Percentiles rank a stretch among this genome's conserved stretches.
These are phyloP conservation scores for Scortum barcoo DNA, from an alignment of 2,113 vertebrate genomes.

Conservation along the genomic window DNA sequence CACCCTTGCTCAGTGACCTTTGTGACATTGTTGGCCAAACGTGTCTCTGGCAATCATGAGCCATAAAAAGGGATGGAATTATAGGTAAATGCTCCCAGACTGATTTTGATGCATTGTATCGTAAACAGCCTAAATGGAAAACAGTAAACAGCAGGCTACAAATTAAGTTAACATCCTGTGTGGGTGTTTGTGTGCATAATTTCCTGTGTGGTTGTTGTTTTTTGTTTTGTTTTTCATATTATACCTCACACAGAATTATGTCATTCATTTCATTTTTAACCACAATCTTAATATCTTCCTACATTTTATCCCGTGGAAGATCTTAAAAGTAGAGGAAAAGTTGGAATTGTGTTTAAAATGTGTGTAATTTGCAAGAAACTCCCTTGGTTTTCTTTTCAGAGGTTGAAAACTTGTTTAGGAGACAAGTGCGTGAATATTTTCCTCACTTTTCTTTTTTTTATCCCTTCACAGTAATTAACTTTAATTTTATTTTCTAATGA, in stretches of 20 bases:
- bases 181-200: background rate
- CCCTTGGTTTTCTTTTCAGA: background rate
- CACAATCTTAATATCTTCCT: background rate
- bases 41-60: slow-evolving; percentile 86
- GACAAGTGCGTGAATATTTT: background rate
- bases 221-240: slow-evolving; percentile 4
- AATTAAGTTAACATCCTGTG: slow-evolving; percentile 18
- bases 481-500: background rate
- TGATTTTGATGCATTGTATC: slow-evolving; percentile 56
- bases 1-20: slow-evolving; percentile 85
- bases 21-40: slow-evolving; percentile 91
- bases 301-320: background rate
- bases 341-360: background rate
- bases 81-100: slow-evolving; percentile 36
- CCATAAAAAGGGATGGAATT: slow-evolving; percentile 71
- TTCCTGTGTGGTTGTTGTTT: background rate
- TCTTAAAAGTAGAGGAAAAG: background rate
- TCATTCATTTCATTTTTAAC: background rate
- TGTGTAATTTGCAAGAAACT: background rate
- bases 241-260: background rate
- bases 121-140: slow-evolving; percentile 56
- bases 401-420: background rate
- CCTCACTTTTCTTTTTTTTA: background rate
- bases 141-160: slow-evolving; percentile 57
- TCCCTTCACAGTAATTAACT: background rate